These are phyloP conservation scores for Stenoptilia bipunctidactyla DNA, from an alignment of 2,888 invertebrate genomes.

Conservation along the genomic window DNA sequence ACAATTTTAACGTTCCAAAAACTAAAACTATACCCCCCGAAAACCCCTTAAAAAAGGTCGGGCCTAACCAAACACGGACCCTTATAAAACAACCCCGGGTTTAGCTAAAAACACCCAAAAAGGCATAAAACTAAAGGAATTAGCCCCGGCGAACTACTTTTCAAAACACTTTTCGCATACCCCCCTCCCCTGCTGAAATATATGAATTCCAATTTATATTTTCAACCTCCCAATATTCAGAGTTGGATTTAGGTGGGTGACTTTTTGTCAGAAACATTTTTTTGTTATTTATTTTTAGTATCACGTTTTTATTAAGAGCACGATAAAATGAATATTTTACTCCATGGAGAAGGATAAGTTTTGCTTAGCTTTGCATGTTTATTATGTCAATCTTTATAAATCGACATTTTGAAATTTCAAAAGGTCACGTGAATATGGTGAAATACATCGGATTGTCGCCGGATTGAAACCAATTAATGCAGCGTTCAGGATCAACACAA, in stretches of 20 bases:
- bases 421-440: too few species aligned
- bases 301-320: too few species aligned
- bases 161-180: constrained; percentile 58
- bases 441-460: too few species aligned
- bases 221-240: constrained; percentile 31
- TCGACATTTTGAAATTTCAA: too few species aligned
- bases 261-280: too few species aligned
- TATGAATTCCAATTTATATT: constrained; percentile 69
- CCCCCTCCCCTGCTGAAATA: constrained; percentile 45
- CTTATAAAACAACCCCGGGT: constrained; percentile 52
- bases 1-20: constrained; percentile 42
- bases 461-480: too few species aligned
- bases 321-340: too few species aligned
- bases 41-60: constrained; percentile 61
- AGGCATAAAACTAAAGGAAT: constrained; percentile 71
- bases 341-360: too few species aligned
- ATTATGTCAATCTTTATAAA: too few species aligned
- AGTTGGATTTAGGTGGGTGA: constrained; percentile 21
- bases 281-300: too few species aligned
- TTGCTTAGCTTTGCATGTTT: too few species aligned
- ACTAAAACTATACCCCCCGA: constrained; percentile 46
- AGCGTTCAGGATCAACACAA: too few species aligned
- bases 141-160: constrained; percentile 64
- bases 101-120: constrained; percentile 60
- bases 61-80: constrained; percentile 68